Evolutionary conservation across 2,888 invertebrate species (phyloP).

Genomic region (Icerya purchasi): DNA sequence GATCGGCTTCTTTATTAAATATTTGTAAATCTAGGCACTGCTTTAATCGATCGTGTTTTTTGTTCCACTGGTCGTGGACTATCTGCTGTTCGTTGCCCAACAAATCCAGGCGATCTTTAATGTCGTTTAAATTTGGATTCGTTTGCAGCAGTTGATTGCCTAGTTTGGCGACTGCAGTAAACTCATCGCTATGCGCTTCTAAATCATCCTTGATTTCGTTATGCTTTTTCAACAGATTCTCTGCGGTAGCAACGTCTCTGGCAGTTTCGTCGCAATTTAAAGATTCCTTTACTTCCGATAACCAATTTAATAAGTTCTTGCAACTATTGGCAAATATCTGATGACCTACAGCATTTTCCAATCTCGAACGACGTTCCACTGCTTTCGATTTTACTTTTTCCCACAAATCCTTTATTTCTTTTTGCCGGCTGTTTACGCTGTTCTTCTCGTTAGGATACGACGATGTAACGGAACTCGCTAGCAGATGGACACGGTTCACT

Average conservation of each 20-base stretch:
- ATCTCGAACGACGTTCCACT: slow-evolving; percentile 51
- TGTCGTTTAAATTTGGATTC: slow-evolving; percentile 53
- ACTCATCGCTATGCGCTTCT: slow-evolving; percentile 69
- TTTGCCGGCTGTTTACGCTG: slow-evolving; percentile 64
- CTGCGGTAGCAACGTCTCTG: slow-evolving; percentile 79
- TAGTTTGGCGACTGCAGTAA: slow-evolving; percentile 57
- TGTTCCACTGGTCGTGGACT: slow-evolving; percentile 57
- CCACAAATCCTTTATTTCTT: slow-evolving; percentile 73
- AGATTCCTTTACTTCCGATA: slow-evolving; percentile 53
- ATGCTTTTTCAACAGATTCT: slow-evolving; percentile 70
- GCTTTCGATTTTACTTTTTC: slow-evolving; percentile 64
- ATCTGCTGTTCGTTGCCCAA: slow-evolving; percentile 53
- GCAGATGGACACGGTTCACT: slow-evolving; percentile 61
- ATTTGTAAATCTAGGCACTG: slow-evolving; percentile 75
- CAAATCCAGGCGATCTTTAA: slow-evolving; percentile 48
- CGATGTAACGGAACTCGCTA: slow-evolving; percentile 76
- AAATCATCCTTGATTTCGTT: slow-evolving; percentile 65
- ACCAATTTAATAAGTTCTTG: slow-evolving; percentile 56
- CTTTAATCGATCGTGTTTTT: slow-evolving; percentile 64
- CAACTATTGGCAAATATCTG: slow-evolving; percentile 79
- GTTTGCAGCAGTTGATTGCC: slow-evolving; percentile 50
- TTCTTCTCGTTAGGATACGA: slow-evolving; percentile 76
- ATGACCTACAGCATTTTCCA: slow-evolving; percentile 86
- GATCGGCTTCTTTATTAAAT: slow-evolving; percentile 89
- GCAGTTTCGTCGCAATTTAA: slow-evolving; percentile 58